These are phyloP conservation scores for Falco berigora DNA, from an alignment of 2,797 vertebrate genomes.

Conservation along the genomic window DNA sequence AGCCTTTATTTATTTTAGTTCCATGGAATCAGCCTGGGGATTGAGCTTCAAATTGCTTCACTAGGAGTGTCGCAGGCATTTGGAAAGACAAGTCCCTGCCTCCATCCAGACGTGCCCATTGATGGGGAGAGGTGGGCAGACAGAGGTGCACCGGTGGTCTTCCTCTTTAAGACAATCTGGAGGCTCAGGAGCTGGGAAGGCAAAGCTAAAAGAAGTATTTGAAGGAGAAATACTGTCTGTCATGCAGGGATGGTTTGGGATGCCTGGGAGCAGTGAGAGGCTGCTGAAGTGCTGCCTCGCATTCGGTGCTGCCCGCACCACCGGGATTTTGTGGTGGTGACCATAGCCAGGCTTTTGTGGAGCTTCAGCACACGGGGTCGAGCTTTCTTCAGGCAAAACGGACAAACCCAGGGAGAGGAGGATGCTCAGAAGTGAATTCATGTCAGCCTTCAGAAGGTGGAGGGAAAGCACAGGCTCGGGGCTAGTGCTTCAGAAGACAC, in stretches of 20 bases:
- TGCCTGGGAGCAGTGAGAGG: neutral
- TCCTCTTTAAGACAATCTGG: neutral
- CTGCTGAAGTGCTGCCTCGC: neutral
- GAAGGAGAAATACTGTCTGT: neutral
- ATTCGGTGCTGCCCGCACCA: fast-evolving
- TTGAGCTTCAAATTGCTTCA: neutral
- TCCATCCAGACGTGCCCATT: neutral
- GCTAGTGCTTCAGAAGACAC: neutral
- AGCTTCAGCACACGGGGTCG: fast-evolving
- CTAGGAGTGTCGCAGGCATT: neutral
- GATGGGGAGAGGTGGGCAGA: neutral
- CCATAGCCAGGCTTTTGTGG: neutral
- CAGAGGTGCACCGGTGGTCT: neutral
- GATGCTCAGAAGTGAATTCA: neutral
- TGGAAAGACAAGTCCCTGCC: neutral
- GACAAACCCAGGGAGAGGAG: neutral
- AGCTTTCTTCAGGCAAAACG: neutral
- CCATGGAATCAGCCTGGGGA: neutral
- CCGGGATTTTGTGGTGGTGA: fast-evolving
- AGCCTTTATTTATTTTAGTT: neutral
- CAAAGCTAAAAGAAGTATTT: neutral
- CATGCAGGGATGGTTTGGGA: neutral
- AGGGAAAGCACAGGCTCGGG: neutral
- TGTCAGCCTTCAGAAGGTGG: neutral
- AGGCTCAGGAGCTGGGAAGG: neutral